Conservation (phyloP, 2,888 invertebrate genomes). For the Lepidocyrtoides sp. region DNA sequence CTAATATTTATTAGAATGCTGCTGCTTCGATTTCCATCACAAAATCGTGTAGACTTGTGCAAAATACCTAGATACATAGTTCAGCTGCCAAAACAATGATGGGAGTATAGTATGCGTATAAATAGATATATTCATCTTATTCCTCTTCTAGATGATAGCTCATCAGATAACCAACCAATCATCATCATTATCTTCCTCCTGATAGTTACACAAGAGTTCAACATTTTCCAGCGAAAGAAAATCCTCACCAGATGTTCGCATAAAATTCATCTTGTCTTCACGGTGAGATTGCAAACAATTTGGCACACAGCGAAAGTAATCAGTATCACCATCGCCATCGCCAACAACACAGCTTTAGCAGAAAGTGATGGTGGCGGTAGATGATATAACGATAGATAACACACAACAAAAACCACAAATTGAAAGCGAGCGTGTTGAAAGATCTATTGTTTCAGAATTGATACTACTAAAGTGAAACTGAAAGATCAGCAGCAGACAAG, state of each 20-base stretch:
- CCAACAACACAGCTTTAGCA: neutral
- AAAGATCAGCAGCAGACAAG: neutral
- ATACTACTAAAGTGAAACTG: no score
- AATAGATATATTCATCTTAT: neutral
- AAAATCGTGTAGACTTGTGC: no score
- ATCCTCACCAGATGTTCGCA: slow-evolving; percentile 14
- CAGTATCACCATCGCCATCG: slow-evolving; percentile 8
- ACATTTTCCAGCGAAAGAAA: slow-evolving; percentile 29
- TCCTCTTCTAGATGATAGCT: neutral
- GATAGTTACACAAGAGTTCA: neutral
- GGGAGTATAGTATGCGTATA: neutral
- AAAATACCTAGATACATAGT: neutral
- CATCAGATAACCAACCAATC: neutral
- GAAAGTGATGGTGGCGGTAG: neutral
- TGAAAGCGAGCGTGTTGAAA: neutral
- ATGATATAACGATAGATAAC: neutral
- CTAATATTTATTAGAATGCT: neutral
- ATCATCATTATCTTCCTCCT: neutral
- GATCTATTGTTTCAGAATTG: slow-evolving; percentile 21
- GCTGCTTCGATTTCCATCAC: slow-evolving; percentile 13
- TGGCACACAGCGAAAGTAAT: slow-evolving; percentile 42
- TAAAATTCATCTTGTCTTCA: neutral
- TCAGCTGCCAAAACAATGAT: slow-evolving; percentile 43
- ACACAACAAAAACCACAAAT: neutral
- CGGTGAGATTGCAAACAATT: slow-evolving; percentile 44